Conservation (phyloP, 2,797 vertebrate genomes). For the Coendou prehensilis region DNA sequence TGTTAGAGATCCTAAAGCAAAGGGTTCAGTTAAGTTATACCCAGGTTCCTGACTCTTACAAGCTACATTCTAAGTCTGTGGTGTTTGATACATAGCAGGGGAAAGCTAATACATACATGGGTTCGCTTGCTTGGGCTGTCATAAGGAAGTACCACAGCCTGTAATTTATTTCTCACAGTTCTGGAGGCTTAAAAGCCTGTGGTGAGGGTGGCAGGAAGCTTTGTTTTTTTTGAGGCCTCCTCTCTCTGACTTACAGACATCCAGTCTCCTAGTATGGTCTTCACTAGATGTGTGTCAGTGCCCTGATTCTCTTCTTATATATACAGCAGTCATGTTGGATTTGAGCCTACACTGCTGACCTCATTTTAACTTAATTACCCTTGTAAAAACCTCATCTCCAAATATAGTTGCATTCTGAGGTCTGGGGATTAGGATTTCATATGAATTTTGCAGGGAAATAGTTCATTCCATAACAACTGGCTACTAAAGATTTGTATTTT, state of each 20-base stretch:
- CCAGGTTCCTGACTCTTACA: background rate
- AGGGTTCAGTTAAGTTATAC: background rate
- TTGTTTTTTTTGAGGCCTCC: background rate
- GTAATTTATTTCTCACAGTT: background rate
- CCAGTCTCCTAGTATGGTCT: background rate
- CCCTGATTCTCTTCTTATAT: background rate
- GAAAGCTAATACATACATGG: background rate
- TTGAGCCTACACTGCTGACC: background rate
- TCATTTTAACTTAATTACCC: background rate
- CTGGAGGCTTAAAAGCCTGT: background rate
- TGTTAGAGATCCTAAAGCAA: background rate
- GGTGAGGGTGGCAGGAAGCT: background rate
- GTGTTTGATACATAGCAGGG: background rate
- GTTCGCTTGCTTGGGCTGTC: background rate
- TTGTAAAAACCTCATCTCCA: background rate
- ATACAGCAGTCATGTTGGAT: background rate
- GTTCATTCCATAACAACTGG: background rate
- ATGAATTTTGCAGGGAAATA: background rate
- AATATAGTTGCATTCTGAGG: background rate
- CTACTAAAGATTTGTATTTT: background rate
- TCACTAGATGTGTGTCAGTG: background rate
- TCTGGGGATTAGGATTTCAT: background rate
- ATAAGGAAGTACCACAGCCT: background rate
- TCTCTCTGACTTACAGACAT: background rate
- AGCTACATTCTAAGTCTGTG: background rate